These are phyloP conservation scores for Procapra przewalskii DNA, from an alignment of 2,113 vertebrate genomes.

Conservation along the genomic window DNA sequence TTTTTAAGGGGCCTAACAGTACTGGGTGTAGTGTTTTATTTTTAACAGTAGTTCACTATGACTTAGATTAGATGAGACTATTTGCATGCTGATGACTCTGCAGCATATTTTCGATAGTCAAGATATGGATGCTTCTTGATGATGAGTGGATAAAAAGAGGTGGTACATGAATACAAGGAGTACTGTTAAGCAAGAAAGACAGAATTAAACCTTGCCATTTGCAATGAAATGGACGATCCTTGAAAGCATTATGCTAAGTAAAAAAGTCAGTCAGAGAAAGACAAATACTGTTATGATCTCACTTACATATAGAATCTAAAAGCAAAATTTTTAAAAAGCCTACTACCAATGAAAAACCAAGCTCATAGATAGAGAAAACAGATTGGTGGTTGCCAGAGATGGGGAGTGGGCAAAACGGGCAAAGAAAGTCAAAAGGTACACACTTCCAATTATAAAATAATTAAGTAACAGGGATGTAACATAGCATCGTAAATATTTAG, in stretches of 20 bases:
- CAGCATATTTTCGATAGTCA: neutral
- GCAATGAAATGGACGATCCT: neutral
- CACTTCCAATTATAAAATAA: neutral
- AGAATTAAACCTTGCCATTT: neutral
- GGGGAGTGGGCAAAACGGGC: neutral
- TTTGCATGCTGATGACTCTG: constrained; percentile 77
- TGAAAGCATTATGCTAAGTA: neutral
- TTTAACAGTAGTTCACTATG: constrained; percentile 68
- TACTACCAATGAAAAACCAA: neutral
- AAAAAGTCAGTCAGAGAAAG: neutral
- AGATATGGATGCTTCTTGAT: neutral
- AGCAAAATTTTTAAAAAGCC: neutral
- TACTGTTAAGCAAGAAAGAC: neutral
- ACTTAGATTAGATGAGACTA: constrained; percentile 70
- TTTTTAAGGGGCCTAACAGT: constrained; percentile 79
- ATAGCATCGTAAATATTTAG: neutral
- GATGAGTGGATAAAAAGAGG: neutral
- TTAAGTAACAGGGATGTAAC: neutral
- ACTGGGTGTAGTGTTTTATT: constrained; percentile 55
- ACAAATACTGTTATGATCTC: neutral
- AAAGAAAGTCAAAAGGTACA: neutral
- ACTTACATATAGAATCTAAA: neutral
- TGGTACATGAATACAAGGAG: neutral
- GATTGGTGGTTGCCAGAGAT: neutral
- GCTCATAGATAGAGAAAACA: neutral